phyloP scores from a whole-genome alignment of 1,140 invertebrate species.

The Drosophila ercepeae region DNA sequence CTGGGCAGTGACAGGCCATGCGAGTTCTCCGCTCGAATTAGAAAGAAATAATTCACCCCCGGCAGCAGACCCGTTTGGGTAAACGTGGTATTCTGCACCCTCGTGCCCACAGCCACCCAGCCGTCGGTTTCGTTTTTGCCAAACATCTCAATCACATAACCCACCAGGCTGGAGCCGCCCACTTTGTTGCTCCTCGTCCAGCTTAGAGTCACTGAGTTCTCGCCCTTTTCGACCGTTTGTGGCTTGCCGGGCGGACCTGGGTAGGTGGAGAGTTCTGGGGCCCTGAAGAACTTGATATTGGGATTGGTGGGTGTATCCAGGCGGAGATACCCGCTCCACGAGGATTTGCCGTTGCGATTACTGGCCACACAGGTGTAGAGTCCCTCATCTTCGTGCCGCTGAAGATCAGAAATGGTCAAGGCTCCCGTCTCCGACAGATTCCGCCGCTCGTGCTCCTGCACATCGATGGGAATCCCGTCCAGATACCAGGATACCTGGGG shows the following conservation, averaged over 20 bases:
- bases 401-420: conserved; percentile 90
- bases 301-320: conserved; percentile 93
- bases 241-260: conserved; percentile 92
- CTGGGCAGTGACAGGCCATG: conserved; percentile 91
- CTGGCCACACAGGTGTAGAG: conserved; percentile 93
- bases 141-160: conserved; percentile 91
- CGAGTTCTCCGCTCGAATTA: conserved; percentile 93
- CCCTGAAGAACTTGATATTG: conserved; percentile 92
- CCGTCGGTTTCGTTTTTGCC: conserved; percentile 84
- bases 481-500: conserved; percentile 94
- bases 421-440: conserved; percentile 89
- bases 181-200: conserved; percentile 92
- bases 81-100: conserved; percentile 87
- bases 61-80: conserved; percentile 88
- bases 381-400: conserved; percentile 88
- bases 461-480: conserved; percentile 89
- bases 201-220: conserved; percentile 90
- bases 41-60: conserved; percentile 92
- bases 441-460: conserved; percentile 86
- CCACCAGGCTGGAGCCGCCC: conserved; percentile 91
- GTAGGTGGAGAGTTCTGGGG: conserved; percentile 89
- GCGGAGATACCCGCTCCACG: conserved; percentile 91
- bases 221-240: conserved; percentile 89
- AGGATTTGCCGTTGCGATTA: conserved; percentile 92
- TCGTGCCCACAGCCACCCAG: conserved; percentile 87